Evolutionary conservation across 2,113 vertebrate species (phyloP).

Genomic region (Ammodytes marinus): DNA sequence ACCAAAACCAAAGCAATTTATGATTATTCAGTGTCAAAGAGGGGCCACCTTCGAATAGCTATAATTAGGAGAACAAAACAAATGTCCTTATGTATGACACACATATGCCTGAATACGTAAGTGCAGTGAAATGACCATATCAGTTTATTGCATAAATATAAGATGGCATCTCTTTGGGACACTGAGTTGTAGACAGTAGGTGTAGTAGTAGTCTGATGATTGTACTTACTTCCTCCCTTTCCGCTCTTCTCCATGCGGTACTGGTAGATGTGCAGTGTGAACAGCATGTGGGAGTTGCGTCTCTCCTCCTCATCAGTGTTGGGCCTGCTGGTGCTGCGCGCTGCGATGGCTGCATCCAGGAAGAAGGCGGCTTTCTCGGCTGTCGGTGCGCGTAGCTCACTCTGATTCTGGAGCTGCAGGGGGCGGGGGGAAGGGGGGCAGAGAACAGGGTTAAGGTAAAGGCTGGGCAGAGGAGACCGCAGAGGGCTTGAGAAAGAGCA

Average conservation of each 20-base stretch:
- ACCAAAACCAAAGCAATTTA: constrained; percentile 32
- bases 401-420: constrained; percentile 94
- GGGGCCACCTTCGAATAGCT: constrained; percentile 41
- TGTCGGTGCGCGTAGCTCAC: constrained; percentile 92
- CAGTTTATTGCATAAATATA: background rate
- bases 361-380: constrained; percentile 95
- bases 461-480: constrained; percentile 31
- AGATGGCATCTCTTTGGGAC: background rate
- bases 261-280: constrained; percentile 97
- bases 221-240: constrained; percentile 92
- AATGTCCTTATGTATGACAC: constrained; percentile 10
- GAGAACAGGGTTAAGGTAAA: constrained; percentile 35
- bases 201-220: background rate
- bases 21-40: constrained; percentile 52
- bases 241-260: constrained; percentile 95
- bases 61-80: constrained; percentile 50
- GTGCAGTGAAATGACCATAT: background rate
- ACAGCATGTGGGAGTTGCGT: constrained; percentile 94
- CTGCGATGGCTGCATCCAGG: constrained; percentile 93
- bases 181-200: background rate
- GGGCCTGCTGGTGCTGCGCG: constrained; percentile 88
- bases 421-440: background rate
- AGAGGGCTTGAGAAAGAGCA: constrained; percentile 47
- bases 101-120: background rate
- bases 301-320: constrained; percentile 87